phyloP scores from a whole-genome alignment of 2,888 invertebrate species.

The Coenonympha glycerion region DNA sequence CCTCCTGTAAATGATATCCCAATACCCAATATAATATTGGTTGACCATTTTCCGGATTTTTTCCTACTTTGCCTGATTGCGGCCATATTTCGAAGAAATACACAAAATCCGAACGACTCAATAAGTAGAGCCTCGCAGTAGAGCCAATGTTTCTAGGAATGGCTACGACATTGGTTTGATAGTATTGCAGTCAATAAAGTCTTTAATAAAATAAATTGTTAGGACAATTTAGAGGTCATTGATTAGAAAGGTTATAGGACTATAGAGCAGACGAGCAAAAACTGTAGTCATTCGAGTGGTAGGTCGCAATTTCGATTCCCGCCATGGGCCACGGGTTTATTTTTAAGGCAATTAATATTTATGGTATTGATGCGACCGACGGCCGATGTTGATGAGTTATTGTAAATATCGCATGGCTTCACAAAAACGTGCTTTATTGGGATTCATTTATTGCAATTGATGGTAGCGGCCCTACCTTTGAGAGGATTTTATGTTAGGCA shows the following conservation, averaged over 20 bases:
- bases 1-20: too few relatives aligned
- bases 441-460: slow-evolving; percentile 8
- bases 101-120: too few relatives aligned
- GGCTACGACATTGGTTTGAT: too few relatives aligned
- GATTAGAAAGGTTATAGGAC: background rate
- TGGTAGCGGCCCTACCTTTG: slow-evolving; percentile 14
- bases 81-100: too few relatives aligned
- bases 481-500: background rate
- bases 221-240: background rate
- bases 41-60: too few relatives aligned
- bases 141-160: too few relatives aligned
- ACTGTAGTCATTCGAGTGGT: too few relatives aligned
- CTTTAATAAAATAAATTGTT: background rate
- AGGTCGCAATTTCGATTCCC: too few relatives aligned
- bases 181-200: background rate
- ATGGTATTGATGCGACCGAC: background rate
- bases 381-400: slow-evolving; percentile 5
- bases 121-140: too few relatives aligned
- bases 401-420: slow-evolving; percentile 12
- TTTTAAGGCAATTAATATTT: background rate
- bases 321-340: too few relatives aligned
- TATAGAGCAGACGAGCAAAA: background rate
- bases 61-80: too few relatives aligned
- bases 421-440: slow-evolving; percentile 13
- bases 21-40: too few relatives aligned